Evolutionary conservation across 64 coral and sea anemone genomes (phyloP).

Genomic region (Acropora tenuis): DNA sequence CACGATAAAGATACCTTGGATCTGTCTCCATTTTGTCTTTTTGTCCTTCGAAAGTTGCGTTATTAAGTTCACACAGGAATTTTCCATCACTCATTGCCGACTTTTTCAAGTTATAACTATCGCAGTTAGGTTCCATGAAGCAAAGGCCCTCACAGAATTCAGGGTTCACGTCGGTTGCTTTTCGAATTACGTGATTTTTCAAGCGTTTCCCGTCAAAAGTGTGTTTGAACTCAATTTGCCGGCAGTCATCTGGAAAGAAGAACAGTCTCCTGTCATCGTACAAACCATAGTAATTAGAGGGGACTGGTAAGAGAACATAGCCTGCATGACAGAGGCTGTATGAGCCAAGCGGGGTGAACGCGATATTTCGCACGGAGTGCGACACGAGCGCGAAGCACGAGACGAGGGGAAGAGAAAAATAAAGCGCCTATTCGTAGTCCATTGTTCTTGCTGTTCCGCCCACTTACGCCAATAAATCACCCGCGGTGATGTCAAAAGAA

Average conservation of each 20-base stretch:
- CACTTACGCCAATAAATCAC: no score
- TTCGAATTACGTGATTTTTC: slow-evolving; percentile 3
- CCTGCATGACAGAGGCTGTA: no score
- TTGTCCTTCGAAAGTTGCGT: background rate
- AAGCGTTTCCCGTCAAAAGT: slow-evolving; percentile 12
- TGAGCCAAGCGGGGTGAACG: no score
- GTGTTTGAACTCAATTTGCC: background rate
- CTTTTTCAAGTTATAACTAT: slow-evolving; percentile 18
- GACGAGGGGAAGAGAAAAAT: no score
- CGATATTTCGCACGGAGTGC: no score
- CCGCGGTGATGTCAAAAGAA: no score
- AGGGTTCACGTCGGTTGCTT: background rate
- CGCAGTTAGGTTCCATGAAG: slow-evolving; percentile 8
- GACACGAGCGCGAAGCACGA: no score
- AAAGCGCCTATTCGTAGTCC: no score
- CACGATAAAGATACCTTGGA: background rate
- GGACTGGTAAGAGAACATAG: no score
- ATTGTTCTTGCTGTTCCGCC: no score
- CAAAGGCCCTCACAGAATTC: background rate
- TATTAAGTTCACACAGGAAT: slow-evolving; percentile 18
- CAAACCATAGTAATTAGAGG: no score
- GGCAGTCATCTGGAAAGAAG: background rate
- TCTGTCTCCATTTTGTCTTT: background rate
- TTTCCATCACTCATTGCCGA: background rate
- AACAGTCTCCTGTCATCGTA: no score